Evolutionary conservation across 2,888 invertebrate species (phyloP).

Genomic region (Machimus rusticus): DNA sequence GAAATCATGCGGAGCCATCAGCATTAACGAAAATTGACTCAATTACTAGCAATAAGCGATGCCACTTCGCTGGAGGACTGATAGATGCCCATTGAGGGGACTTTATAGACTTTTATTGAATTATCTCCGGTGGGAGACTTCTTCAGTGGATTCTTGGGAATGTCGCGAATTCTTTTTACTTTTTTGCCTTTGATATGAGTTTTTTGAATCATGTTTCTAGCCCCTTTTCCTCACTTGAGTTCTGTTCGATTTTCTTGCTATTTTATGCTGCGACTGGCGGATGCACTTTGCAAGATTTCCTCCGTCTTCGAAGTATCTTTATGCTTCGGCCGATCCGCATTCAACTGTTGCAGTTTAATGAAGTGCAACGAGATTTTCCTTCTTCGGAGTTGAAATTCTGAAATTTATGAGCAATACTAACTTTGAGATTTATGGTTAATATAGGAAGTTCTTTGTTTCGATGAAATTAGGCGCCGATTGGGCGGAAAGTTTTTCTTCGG

Average conservation of each 20-base stretch:
- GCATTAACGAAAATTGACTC: constrained; percentile 38
- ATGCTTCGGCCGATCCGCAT: not conserved
- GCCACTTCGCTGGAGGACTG: not conserved
- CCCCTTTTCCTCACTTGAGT: not conserved
- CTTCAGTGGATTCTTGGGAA: not conserved
- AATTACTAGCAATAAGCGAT: constrained; percentile 36
- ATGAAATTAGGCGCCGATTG: not conserved
- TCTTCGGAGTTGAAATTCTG: not conserved
- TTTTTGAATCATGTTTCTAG: not conserved
- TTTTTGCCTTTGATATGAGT: not conserved
- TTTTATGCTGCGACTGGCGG: not conserved
- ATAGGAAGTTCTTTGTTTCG: constrained; percentile 17
- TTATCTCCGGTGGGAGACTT: constrained; percentile 3
- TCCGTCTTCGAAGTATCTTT: not conserved
- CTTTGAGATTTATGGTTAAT: not conserved
- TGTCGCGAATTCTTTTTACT: not conserved
- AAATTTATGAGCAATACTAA: constrained; percentile 2
- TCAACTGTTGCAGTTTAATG: constrained; percentile 29
- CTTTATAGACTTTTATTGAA: constrained; percentile 34
- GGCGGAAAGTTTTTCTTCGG: not conserved
- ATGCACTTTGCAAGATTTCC: not conserved
- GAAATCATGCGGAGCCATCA: constrained; percentile 25
- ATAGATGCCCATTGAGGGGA: constrained; percentile 7
- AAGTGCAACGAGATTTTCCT: constrained; percentile 25
- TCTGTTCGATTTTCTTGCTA: not conserved